phyloP scores from a whole-genome alignment of 2,113 vertebrate species.

The Coptodon rendalli region DNA sequence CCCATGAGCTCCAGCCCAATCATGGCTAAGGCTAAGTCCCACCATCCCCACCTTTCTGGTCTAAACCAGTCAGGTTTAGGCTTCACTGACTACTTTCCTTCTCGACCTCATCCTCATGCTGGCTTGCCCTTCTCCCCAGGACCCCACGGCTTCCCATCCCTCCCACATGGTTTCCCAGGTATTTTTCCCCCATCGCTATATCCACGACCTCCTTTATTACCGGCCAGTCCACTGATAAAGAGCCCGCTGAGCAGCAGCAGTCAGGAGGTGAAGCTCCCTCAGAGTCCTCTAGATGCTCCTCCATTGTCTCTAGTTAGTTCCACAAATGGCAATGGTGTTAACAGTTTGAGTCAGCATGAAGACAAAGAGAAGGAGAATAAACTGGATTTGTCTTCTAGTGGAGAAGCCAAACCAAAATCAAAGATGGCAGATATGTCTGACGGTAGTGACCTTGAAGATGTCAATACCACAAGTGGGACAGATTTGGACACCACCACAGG shows the following conservation, averaged over 20 bases:
- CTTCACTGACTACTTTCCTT: constrained; percentile 90
- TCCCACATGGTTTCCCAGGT: constrained; percentile 85
- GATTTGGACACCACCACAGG: constrained; percentile 96
- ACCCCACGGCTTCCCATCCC: constrained; percentile 76
- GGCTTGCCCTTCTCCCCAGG: constrained; percentile 83
- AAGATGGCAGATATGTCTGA: constrained; percentile 91
- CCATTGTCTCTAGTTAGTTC: constrained; percentile 81
- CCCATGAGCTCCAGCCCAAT: constrained; percentile 87
- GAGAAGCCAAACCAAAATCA: constrained; percentile 79
- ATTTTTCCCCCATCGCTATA: constrained; percentile 92
- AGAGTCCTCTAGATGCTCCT: constrained; percentile 81
- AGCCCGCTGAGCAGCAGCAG: constrained; percentile 80
- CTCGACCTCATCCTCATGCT: constrained; percentile 81
- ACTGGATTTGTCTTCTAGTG: constrained; percentile 76
- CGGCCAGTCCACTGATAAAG: constrained; percentile 88
- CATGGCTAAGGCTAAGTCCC: constrained; percentile 89
- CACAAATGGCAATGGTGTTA: constrained; percentile 69
- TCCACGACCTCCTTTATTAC: constrained; percentile 89
- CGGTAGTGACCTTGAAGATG: constrained; percentile 94
- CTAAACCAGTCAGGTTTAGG: constrained; percentile 86
- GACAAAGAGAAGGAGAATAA: constrained; percentile 78
- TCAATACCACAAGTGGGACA: constrained; percentile 95
- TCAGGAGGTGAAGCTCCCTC: constrained; percentile 84
- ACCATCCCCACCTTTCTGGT: constrained; percentile 69
- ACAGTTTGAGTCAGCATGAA: constrained; percentile 59